Base-by-base conservation (phyloP, 2,113 vertebrate species). In the Gyps fulvus region DNA sequence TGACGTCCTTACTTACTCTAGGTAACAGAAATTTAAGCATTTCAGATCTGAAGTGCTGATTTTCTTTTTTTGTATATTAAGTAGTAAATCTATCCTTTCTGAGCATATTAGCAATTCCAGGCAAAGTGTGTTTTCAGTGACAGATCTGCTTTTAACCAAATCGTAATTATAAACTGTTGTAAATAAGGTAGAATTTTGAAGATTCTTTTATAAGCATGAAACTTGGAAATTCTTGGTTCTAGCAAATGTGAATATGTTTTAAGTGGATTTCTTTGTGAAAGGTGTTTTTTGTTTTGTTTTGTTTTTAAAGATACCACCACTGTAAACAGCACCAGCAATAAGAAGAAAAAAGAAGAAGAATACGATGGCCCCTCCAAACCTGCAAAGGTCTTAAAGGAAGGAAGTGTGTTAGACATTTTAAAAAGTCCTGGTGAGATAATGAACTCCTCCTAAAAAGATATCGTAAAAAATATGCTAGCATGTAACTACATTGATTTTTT, bases 321-420 rank as follows among this genome's bases (percentile, higher is more conserved):
- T 92, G 63, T 97, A 67, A 98, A 98, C 89, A 98, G 94, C 72
- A 92, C 87, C 96, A 98, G 78, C 96, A 96, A 81, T 97, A 95
- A 98, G 77, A 98, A 95, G 85, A 98, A 98, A 93, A 97, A 90
- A 91, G 96, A 97, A 92, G 98, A 99, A 63, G 99, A 99, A 19
- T 99, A 97, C 54, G 98, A 98, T 72, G 98, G 98, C 36, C 98
- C 97, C 78, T 98, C 98, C 82, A 99, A 98, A 98, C 98, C 99
- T 95, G 99, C 99, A 2, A 99, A 99, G 96, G 50, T 96, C 47
- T 96, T 99, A 81, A 99, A 99, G 97, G 98, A 99, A 96, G 99
- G 99, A 97, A 99, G 99, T 87, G 99, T 99, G 81, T 96, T 99
- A 86, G 99, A 99, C 97, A 94, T 99, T 96, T 98, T 99, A 49